Evolutionary conservation across 2,797 vertebrate species (phyloP).

Genomic region (Sebastes oblongus): DNA sequence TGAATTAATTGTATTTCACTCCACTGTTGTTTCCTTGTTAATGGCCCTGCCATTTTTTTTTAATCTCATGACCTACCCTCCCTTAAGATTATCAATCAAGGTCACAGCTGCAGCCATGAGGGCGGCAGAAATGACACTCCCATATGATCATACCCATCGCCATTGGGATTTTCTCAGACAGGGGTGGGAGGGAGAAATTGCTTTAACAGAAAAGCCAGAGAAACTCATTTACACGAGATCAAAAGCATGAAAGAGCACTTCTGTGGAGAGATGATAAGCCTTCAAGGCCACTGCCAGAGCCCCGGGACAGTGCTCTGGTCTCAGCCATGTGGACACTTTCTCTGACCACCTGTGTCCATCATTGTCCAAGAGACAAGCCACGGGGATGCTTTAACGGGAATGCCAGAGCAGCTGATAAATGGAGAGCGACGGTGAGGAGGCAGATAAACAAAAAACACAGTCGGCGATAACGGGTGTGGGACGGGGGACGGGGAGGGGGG

Average conservation of each 20-base stretch:
- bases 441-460: constrained; percentile 66
- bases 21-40: neutral
- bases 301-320: constrained; percentile 56
- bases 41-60: neutral
- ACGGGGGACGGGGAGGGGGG: neutral
- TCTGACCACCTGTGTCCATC: constrained; percentile 76
- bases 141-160: constrained; percentile 51
- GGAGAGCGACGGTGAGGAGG: constrained; percentile 52
- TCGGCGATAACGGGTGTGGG: constrained; percentile 50
- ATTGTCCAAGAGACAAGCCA: constrained; percentile 57
- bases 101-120: constrained; percentile 18
- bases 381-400: constrained; percentile 53
- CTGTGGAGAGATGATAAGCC: constrained; percentile 81
- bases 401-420: constrained; percentile 67
- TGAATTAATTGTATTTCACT: neutral
- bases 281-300: constrained; percentile 68
- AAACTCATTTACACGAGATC: constrained; percentile 79
- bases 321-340: constrained; percentile 57
- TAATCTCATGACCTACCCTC: constrained; percentile 6
- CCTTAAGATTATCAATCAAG: constrained; percentile 36
- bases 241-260: constrained; percentile 80
- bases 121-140: constrained; percentile 48
- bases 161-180: constrained; percentile 61
- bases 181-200: constrained; percentile 47
- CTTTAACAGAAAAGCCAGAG: constrained; percentile 68